Evolutionary conservation across 37 sponge, comb jelly and placozoan genomes (phyloP).

Genomic region (Beroe forskalii): DNA sequence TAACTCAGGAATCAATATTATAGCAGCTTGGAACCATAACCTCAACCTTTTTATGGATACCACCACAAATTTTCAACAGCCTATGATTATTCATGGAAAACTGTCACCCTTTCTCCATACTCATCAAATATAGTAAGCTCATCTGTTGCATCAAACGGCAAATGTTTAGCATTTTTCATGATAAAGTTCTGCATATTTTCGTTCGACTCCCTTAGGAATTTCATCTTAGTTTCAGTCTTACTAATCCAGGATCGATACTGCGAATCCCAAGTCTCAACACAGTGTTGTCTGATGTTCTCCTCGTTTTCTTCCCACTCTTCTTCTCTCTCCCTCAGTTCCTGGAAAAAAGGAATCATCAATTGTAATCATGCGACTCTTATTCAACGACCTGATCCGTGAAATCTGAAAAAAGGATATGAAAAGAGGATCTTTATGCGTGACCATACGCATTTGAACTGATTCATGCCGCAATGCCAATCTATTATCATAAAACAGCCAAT

Average conservation of each 20-base stretch:
- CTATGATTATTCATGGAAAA: constrained; percentile 5
- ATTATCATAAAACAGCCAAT: too few species aligned
- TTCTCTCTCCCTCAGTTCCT: constrained; percentile 34
- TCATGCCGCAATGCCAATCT: too few species aligned
- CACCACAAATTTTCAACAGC: too few species aligned
- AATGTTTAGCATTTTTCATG: constrained; percentile 48
- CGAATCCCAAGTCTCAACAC: constrained; percentile 18
- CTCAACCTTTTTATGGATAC: too few species aligned
- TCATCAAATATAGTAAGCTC: constrained; percentile 23
- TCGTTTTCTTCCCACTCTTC: constrained; percentile 20
- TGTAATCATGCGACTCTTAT: too few species aligned
- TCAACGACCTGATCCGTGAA: too few species aligned
- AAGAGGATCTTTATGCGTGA: too few species aligned
- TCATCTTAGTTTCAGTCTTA: constrained; percentile 51
- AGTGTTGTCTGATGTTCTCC: constrained; percentile 37
- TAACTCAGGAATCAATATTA: too few species aligned
- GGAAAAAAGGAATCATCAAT: not conserved
- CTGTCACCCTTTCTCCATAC: constrained; percentile 51
- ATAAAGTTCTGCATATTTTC: constrained; percentile 54
- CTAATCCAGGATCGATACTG: constrained; percentile 51
- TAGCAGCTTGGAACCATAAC: too few species aligned
- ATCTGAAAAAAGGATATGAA: too few species aligned
- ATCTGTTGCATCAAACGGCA: constrained; percentile 54
- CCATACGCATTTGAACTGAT: too few species aligned
- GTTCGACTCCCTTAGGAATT: constrained; percentile 1